Evolutionary conservation across 2,797 vertebrate species (phyloP).

Genomic region (Cyprinella venusta): DNA sequence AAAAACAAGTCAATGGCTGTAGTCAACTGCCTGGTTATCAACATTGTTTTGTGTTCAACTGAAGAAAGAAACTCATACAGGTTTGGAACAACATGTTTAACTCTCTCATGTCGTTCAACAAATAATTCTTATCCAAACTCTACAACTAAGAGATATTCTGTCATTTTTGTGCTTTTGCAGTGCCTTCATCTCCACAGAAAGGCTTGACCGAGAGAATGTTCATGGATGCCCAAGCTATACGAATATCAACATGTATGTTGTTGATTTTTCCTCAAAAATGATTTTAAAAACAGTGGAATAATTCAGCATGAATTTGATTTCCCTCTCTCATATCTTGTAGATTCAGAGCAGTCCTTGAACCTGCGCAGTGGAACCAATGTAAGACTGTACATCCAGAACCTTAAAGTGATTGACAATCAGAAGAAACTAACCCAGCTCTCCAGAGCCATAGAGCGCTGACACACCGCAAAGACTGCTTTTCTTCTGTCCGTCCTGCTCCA

Average conservation of each 20-base stretch:
- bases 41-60: too few relatives aligned
- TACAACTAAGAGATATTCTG: not conserved
- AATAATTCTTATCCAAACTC: not conserved
- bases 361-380: constrained; percentile 79
- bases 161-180: constrained; percentile 65
- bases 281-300: not conserved
- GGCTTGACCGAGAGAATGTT: constrained; percentile 86
- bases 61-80: too few relatives aligned
- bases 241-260: constrained; percentile 84
- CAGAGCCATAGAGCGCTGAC: constrained; percentile 81
- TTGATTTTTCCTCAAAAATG: not conserved
- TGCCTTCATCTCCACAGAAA: constrained; percentile 88
- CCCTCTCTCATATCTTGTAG: constrained; percentile 66
- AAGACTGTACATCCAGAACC: constrained; percentile 87
- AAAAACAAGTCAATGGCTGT: too few relatives aligned
- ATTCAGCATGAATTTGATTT: not conserved
- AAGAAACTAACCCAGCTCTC: constrained; percentile 89
- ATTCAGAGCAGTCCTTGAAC: constrained; percentile 85
- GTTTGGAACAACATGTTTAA: not conserved
- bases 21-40: too few relatives aligned
- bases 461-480: not conserved
- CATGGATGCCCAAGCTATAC: constrained; percentile 78
- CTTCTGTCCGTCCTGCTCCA: constrained; percentile 33
- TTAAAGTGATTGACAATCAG: constrained; percentile 93
- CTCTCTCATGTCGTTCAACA: not conserved